A percentile compares a stretch with the other conserved stretches of the same genome.
Conservation (phyloP, 2,113 vertebrate species). For the Xyliphius kryptos region DNA sequence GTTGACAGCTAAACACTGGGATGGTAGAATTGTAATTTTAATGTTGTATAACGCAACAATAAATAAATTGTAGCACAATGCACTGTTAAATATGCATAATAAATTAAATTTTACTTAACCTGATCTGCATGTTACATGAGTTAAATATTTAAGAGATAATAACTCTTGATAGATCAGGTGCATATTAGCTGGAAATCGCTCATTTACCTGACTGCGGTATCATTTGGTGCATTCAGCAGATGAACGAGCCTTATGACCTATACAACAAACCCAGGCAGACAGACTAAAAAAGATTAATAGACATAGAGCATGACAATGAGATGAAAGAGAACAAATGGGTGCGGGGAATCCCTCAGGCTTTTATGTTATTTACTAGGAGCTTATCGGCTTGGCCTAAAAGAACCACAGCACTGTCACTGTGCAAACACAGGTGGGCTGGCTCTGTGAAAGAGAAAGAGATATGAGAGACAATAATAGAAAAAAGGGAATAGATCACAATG, state of each 20-base stretch:
- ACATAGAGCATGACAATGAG: slow-evolving; percentile 41
- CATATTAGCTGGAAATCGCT: neutral
- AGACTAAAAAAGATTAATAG: slow-evolving; percentile 20
- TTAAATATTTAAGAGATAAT: too few species aligned
- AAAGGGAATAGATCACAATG: slow-evolving; percentile 26
- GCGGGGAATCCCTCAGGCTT: slow-evolving; percentile 38
- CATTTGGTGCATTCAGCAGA: slow-evolving; percentile 14
- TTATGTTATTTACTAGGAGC: slow-evolving; percentile 45
- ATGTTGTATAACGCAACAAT: too few species aligned
- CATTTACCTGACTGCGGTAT: neutral
- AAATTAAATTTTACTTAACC: too few species aligned
- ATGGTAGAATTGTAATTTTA: too few species aligned
- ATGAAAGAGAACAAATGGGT: slow-evolving; percentile 42
- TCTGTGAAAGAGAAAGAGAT: slow-evolving; percentile 21
- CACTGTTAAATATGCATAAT: too few species aligned
- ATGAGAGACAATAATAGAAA: slow-evolving; percentile 38
- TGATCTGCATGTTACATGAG: too few species aligned
- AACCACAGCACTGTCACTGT: slow-evolving; percentile 39
- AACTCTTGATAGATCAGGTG: neutral
- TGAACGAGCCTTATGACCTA: slow-evolving; percentile 24
- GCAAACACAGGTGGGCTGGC: slow-evolving; percentile 47
- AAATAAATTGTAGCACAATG: too few species aligned
- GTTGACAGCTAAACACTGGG: too few species aligned
- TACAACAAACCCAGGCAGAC: slow-evolving; percentile 30
- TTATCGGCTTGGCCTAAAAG: slow-evolving; percentile 45